Evolutionary conservation across 2,888 invertebrate species (phyloP).

Genomic region (Disparrhopalites patrizii): DNA sequence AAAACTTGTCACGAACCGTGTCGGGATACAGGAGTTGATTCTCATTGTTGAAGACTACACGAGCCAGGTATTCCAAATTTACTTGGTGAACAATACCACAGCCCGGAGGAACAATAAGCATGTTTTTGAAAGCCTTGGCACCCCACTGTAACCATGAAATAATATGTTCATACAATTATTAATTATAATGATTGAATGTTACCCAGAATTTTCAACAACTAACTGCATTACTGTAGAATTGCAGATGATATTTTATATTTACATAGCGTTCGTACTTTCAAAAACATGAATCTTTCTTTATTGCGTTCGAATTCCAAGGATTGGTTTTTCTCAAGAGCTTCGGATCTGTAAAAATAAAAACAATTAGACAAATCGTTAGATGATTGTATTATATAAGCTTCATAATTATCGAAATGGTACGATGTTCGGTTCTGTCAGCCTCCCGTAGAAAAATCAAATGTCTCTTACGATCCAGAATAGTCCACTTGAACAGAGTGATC

Average conservation of each 20-base stretch:
- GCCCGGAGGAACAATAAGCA: conserved; percentile 96
- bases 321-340: conserved; percentile 87
- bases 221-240: too few species aligned
- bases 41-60: conserved; percentile 76
- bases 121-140: conserved; percentile 88
- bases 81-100: conserved; percentile 99
- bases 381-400: background rate
- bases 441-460: too few species aligned
- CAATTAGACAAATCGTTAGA: background rate
- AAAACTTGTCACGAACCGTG: too few species aligned
- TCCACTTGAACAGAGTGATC: conserved; percentile 99
- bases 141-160: conserved; percentile 72
- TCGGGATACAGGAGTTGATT: conserved; percentile 72
- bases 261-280: conserved; percentile 68
- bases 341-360: conserved; percentile 60
- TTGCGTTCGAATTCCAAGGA: conserved; percentile 93
- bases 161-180: conserved; percentile 30
- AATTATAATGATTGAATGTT: background rate
- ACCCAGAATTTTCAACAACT: background rate
- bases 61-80: conserved; percentile 87
- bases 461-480: conserved; percentile 66
- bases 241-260: background rate
- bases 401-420: too few species aligned
- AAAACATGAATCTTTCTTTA: conserved; percentile 88
- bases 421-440: too few species aligned